Evolutionary conservation across 2,888 invertebrate genomes (phyloP), one percentile per base, ranked within the genome.

Genomic region (Drosophila algonquin): DNA sequence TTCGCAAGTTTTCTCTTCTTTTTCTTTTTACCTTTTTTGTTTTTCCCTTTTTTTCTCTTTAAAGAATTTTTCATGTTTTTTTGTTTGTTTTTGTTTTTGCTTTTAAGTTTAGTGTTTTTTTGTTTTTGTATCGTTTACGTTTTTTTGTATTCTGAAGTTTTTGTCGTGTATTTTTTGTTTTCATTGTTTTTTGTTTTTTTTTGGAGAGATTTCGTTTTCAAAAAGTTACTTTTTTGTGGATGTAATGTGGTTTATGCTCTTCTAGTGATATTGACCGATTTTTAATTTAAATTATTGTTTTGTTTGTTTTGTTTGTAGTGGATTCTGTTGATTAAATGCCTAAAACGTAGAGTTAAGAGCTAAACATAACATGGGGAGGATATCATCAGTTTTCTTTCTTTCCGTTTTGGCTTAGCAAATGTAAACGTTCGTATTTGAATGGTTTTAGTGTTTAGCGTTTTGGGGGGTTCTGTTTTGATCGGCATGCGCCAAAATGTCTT

Each of bases 171-270:
- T 79, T 80, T 75, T 52, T 18, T 30, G 30, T 30, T 30, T 30
- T 30, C 30, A 30, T 30, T 8, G 55, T 72, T 70, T 64, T 64
- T 51, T 47, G 52, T n/a, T 16, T 71, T 57, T 71, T 76, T 73
- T 82, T 89, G 78, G 80, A 87, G 90, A 90, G 87, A 90, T 90
- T 90, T 77, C 87, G 75, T 74, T 88, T 88, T 89, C 63, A 83
- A 81, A 87, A 87, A 73, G 71, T 79, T 80, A 63, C 77, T 70
- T 24, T 62, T 60, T 46, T 69, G n/a, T 40, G 40, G 40, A 40
- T 40, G 51, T 45, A 50, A 40, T 40, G 54, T 45, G 53, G 59
- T 50, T 59, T 73, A 59, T 81, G 61, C 79, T 81, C 72, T 83
- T 69, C 76, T 74, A 73, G 79, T 79, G 40, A 40, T 40, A 40